Percentiles rank a stretch among this genome's conserved stretches.
These are phyloP conservation scores for Halesus radiatus DNA, from an alignment of 1,140 invertebrate genomes.

Conservation along the genomic window DNA sequence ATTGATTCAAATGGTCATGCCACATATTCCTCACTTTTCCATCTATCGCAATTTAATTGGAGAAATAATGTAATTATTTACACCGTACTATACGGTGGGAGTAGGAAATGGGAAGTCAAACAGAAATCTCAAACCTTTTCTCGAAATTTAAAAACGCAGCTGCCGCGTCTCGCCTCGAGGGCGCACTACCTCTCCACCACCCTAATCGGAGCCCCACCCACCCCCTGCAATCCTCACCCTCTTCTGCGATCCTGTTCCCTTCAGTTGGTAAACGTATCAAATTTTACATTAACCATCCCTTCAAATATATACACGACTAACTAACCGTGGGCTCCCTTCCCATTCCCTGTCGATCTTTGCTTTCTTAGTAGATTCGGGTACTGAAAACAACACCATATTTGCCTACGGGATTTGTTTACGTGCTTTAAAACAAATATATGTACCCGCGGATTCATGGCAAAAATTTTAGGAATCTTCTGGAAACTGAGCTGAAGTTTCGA, in stretches of 20 bases:
- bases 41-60: no score
- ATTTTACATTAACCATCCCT: conserved; percentile 58
- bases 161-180: conserved; percentile 24
- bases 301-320: conserved; percentile 55
- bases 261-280: conserved; percentile 55
- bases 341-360: background rate
- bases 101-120: conserved; percentile 12
- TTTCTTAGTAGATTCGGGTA: background rate
- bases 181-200: background rate
- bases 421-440: no score
- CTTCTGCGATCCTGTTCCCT: conserved; percentile 10
- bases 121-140: conserved; percentile 33
- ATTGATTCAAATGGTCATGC: no score
- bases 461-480: no score
- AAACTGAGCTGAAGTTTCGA: no score
- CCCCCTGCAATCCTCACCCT: background rate
- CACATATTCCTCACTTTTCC: no score
- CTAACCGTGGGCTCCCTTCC: conserved; percentile 44
- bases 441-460: no score
- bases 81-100: background rate
- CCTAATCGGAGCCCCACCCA: background rate
- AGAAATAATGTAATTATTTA: background rate
- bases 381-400: no score
- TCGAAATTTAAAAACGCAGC: conserved; percentile 25
- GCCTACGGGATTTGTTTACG: no score